Evolutionary conservation across 2,888 invertebrate species (phyloP).

Genomic region (Notodonta ziczac): DNA sequence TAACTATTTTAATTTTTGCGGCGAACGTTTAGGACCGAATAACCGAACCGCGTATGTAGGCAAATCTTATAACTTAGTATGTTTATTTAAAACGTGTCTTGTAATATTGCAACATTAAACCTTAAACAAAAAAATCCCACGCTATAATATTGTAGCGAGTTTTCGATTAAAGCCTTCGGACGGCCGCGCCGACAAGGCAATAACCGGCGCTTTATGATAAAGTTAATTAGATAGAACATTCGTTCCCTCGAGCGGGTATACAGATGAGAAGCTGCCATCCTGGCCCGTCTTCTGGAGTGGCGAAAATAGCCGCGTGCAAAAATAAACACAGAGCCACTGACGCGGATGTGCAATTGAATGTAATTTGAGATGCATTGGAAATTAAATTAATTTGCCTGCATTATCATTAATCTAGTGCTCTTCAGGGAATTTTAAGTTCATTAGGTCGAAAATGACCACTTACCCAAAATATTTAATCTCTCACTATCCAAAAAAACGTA

Average conservation of each 20-base stretch:
- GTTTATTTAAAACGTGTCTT: constrained; percentile 10
- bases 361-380: constrained; percentile 14
- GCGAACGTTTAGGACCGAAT: neutral
- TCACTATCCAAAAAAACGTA: no score
- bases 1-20: no score
- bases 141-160: constrained; percentile 56
- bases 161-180: constrained; percentile 65
- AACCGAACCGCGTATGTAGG: neutral
- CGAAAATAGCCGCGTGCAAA: constrained; percentile 51
- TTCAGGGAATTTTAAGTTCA: no score
- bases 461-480: no score
- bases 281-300: constrained; percentile 48
- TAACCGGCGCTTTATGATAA: constrained; percentile 79
- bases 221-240: constrained; percentile 82
- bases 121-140: constrained; percentile 45
- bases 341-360: constrained; percentile 20
- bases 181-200: constrained; percentile 64
- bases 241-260: constrained; percentile 74
- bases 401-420: no score
- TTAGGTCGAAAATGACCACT: no score
- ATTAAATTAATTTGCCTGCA: neutral
- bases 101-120: constrained; percentile 27
- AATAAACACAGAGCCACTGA: constrained; percentile 48
- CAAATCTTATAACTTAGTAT: neutral
- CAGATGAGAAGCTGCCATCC: constrained; percentile 61